Evolutionary conservation across 2,888 invertebrate species (phyloP).

Genomic region (Coecobrya sp.): DNA sequence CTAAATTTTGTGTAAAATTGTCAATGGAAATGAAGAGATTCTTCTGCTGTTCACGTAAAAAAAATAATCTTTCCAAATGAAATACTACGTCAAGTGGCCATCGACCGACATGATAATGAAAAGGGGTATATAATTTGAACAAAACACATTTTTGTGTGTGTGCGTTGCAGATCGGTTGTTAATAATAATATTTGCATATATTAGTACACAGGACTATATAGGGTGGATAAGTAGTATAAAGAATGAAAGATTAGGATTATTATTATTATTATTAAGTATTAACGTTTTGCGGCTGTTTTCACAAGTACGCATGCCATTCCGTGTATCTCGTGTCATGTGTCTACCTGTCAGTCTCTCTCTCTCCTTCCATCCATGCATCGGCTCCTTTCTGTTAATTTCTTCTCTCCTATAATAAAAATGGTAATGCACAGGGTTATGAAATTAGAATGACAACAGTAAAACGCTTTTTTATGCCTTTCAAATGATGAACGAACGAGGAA

Average conservation of each 20-base stretch:
- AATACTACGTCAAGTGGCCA: neutral
- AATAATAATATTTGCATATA: neutral
- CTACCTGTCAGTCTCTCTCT: neutral
- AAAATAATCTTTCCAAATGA: neutral
- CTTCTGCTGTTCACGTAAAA: neutral
- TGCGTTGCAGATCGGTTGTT: neutral
- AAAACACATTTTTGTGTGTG: neutral
- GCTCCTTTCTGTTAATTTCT: conserved; percentile 36
- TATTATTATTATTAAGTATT: neutral
- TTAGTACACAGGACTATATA: neutral
- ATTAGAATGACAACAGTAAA: conserved; percentile 43
- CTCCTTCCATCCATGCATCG: conserved; percentile 28
- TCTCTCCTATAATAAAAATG: conserved; percentile 54
- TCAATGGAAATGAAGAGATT: conserved; percentile 8
- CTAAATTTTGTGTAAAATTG: neutral
- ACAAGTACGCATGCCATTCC: neutral
- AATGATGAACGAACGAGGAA: neutral
- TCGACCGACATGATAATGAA: neutral
- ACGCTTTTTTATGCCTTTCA: conserved; percentile 19
- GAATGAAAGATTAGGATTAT: neutral
- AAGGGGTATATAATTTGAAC: neutral
- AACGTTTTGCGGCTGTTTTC: neutral
- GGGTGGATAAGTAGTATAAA: neutral
- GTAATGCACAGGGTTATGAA: conserved; percentile 27
- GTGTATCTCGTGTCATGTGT: neutral